A percentile compares a stretch with the other conserved stretches of the same genome.
Evolutionary conservation across 2,888 invertebrate genomes (phyloP).

Genomic region (Polia nebulosa): DNA sequence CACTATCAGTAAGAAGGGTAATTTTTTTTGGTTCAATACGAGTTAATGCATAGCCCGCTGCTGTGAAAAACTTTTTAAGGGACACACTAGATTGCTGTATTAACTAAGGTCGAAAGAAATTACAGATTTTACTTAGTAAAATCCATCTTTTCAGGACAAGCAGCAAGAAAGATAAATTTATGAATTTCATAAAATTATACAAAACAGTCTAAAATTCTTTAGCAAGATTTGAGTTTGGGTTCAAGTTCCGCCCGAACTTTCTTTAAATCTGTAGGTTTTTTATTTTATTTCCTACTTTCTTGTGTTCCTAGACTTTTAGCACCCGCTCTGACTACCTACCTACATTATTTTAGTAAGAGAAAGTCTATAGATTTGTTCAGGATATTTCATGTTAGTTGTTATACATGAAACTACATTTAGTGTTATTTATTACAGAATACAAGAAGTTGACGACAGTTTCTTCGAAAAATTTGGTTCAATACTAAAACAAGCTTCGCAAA

Average conservation of each 20-base stretch:
- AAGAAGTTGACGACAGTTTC: conserved; percentile 95
- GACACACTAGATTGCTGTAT: neutral
- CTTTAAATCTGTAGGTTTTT: neutral
- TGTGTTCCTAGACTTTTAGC: no score
- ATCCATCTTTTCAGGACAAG: neutral
- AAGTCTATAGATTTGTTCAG: no score
- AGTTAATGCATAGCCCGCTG: neutral
- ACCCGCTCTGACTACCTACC: no score
- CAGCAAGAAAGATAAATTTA: neutral
- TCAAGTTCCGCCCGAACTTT: neutral
- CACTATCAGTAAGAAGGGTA: neutral
- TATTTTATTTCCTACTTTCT: no score
- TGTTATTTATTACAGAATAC: conserved; percentile 91
- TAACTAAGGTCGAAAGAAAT: no score
- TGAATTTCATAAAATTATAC: neutral
- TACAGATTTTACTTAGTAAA: neutral
- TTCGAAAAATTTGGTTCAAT: conserved; percentile 96
- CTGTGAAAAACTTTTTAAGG: neutral
- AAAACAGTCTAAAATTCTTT: neutral
- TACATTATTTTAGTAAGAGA: no score
- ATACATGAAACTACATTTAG: neutral
- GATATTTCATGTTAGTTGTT: neutral
- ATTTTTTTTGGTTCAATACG: no score
- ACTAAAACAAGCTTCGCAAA: conserved; percentile 92
- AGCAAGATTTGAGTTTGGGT: neutral